Base-by-base conservation (phyloP, 2,888 invertebrate genomes). In the Heliconius charithonia region DNA sequence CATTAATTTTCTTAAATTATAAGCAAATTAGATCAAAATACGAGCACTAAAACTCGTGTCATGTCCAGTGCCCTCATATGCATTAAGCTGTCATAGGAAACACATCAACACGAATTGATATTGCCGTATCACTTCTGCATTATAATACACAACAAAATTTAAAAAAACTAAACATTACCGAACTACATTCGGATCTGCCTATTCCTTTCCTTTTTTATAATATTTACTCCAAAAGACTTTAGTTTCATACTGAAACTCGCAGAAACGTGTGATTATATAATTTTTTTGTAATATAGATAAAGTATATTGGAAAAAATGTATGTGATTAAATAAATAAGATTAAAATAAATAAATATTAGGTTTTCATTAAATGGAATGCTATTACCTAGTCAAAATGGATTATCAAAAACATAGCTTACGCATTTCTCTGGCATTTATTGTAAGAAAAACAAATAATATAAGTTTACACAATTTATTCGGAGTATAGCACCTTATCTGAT, bases 361-460 rank as follows among this genome's bases (percentile, higher is more conserved):
- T 62, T 74, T 74, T 63, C 63, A 74, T 63, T 63, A 74, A 74
- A 72, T 59, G 59, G 71, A 72, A 59, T 71, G 37, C 69, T 67
- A 25, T 67, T 51, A 71, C 71, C 63, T 32, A 77, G 45, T 65
- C 72, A 72, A 65, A 29, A 56, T 45, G 51, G 27, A 71, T 77
- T 56, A 66, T 27, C 32, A 65, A 51, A 29, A n/a, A 37, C 56
- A 76, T 70, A 70, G 75, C 76, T 37, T 76, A 56, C 37, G 80
- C 76, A 82, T 81, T 82, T 76, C 75, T 78, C 75, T 62, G 73
- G 77, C 82, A 79, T 80, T 80, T 81, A 77, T 76, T 77, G 63
- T 70, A 73, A 73, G 59, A 37, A 74, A 80, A 78, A 62, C 51
- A 70, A 63, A 32, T 29, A 41, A 74, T 56, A 65, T 29, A 67